Percentiles rank a stretch among this genome's conserved stretches.
Conservation (phyloP, 2,888 invertebrate genomes). For the Linyphia triangularis region DNA sequence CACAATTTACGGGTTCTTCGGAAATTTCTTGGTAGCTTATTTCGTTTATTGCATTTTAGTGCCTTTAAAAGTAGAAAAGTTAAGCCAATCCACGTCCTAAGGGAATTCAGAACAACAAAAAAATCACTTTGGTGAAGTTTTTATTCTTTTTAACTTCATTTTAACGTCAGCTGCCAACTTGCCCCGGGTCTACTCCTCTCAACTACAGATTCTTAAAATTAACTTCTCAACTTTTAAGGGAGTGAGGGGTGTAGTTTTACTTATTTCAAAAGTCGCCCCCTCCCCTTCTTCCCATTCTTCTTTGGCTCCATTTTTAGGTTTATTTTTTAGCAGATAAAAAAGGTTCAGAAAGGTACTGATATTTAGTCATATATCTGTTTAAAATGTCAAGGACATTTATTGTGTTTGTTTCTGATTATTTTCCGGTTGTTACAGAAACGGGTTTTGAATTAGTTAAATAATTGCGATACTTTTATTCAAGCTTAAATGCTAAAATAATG, state of each 20-base stretch:
- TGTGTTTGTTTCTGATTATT: too few relatives aligned
- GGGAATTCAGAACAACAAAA: slow-evolving; percentile 26
- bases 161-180: slow-evolving; percentile 30
- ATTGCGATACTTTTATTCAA: too few relatives aligned
- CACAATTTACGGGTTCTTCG: slow-evolving; percentile 42
- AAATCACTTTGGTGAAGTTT: slow-evolving; percentile 38
- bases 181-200: slow-evolving; percentile 48
- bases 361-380: too few relatives aligned
- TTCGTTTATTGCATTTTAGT: slow-evolving; percentile 31
- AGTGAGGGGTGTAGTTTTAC: not conserved
- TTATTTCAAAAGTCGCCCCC: too few relatives aligned
- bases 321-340: slow-evolving; percentile 41
- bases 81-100: slow-evolving; percentile 42
- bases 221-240: slow-evolving; percentile 44
- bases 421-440: too few relatives aligned
- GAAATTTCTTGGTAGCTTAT: slow-evolving; percentile 19
- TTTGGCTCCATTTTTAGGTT: slow-evolving; percentile 24
- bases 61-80: slow-evolving; percentile 26
- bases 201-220: slow-evolving; percentile 53
- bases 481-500: too few relatives aligned
- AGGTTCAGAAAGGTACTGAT: too few relatives aligned
- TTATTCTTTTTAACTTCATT: slow-evolving; percentile 64
- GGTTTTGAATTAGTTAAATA: too few relatives aligned
- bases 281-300: slow-evolving; percentile 29
- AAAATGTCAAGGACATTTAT: too few relatives aligned